phyloP scores from a whole-genome alignment of 30 jellyfish, hydroid and myxozoan genomes.

The Phacellophora camtschatica region DNA sequence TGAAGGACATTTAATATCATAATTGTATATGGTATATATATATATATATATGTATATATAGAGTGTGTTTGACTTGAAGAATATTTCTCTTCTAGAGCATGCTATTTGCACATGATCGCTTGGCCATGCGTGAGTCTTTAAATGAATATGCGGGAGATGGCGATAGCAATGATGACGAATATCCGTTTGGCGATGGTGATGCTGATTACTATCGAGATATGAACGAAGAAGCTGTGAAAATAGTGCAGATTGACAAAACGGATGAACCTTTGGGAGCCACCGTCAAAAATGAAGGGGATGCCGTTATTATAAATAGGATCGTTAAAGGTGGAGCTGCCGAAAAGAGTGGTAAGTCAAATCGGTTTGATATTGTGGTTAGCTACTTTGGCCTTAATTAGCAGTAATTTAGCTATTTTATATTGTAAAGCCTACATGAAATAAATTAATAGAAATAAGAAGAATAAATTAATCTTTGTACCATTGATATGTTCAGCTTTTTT shows the following conservation, averaged over 20 bases:
- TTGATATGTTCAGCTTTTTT: no score
- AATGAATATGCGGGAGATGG: constrained; percentile 61
- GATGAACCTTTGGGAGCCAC: constrained; percentile 98
- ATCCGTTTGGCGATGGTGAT: constrained; percentile 19
- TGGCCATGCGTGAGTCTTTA: constrained; percentile 12
- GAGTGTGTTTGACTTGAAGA: no score
- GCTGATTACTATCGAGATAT: constrained; percentile 23
- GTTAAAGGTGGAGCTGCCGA: constrained; percentile 99
- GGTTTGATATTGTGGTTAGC: no score
- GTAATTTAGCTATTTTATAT: no score
- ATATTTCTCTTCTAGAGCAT: constrained; percentile 11
- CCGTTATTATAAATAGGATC: constrained; percentile 91
- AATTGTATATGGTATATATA: no score
- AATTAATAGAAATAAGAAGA: no score
- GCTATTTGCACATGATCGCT: constrained; percentile 1
- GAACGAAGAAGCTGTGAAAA: constrained; percentile 77
- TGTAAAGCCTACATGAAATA: no score
- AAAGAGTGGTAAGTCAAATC: constrained; percentile 96
- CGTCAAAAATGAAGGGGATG: constrained; percentile 93
- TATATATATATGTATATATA: no score
- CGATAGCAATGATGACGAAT: constrained; percentile 46
- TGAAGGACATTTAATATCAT: no score
- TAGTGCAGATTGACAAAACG: constrained; percentile 93
- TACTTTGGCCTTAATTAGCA: no score
- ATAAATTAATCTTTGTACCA: no score